Evolutionary conservation across 2,888 invertebrate genomes (phyloP), one percentile per base, ranked within the genome.

Genomic region (Gryllus longicercus): DNA sequence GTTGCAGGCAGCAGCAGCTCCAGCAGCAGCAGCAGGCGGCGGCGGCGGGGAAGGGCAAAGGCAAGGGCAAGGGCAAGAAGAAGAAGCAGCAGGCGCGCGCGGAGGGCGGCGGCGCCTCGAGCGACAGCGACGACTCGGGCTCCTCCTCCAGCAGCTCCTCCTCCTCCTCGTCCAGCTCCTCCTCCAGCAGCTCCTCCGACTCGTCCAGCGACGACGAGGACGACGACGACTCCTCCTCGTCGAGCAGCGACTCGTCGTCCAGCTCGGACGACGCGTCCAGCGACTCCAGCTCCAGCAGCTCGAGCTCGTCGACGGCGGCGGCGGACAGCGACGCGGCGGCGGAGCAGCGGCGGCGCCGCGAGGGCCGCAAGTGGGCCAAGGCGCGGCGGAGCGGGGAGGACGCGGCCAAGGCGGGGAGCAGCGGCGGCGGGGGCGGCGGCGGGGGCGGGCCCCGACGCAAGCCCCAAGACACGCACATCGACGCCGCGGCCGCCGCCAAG

Each of bases 11-110:
- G 38, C 38, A 38, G 38, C 63, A 63, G n/a, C 63, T 63, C 4
- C 63, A 63, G 63, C 63, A 63, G 63, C 63, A 63, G n/a, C 63
- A 63, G 63, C 63, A 63, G 63, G 16, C n/a, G 63, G 63, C 63
- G 63, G 16, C n/a, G 63, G 63, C 63, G 38, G 38, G 38, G 8
- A 63, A 63, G 63, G 63, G 5, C 21, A 21, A 21, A 4, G 63
- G 63, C 63, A 14, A 63, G 4, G 63, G 63, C 63, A 63, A 63
- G 63, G 12, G 63, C 63, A 63, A 63, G 63, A 63, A 63, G 63
- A 63, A 63, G 63, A 63, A 63, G n/a, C 63, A 63, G 63, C 63
- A 38, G 8, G 8, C 63, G n/a, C 63, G 63, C 63, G n/a, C 63
- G 4, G 63, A 8, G 16, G 63, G 63, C 12, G 63, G 18, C 14